These are phyloP conservation scores for Hydractinia echinata DNA, from an alignment of 30 jellyfish, hydroid and myxozoan genomes.

Conservation along the genomic window DNA sequence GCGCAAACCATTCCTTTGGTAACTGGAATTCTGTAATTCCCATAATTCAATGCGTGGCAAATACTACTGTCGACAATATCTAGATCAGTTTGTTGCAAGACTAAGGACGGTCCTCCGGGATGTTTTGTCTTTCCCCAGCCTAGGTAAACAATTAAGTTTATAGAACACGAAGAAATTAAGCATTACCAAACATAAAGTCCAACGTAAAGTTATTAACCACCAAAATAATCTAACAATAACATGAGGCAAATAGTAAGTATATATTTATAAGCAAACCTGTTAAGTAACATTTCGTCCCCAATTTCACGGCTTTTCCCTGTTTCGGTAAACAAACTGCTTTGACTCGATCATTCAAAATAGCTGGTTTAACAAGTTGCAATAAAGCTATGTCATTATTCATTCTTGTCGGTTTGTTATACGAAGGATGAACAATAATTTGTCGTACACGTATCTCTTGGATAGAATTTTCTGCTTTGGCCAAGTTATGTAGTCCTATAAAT, in stretches of 20 bases:
- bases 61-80: slow-evolving; percentile 6
- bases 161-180: no score
- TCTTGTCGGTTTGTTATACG: slow-evolving; percentile 2
- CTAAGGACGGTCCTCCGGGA: slow-evolving; percentile 5
- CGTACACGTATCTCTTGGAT: slow-evolving; percentile 9
- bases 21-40: background rate
- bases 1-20: slow-evolving; percentile 24
- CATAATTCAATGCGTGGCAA: slow-evolving; percentile 5
- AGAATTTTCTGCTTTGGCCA: slow-evolving; percentile 4
- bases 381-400: slow-evolving; percentile 25
- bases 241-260: no score
- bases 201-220: no score
- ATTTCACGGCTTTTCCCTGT: background rate
- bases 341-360: slow-evolving; percentile 17
- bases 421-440: background rate
- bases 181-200: no score
- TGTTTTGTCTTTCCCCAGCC: slow-evolving; percentile 29
- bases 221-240: no score
- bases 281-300: slow-evolving; percentile 20
- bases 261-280: background rate
- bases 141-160: background rate
- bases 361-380: slow-evolving; percentile 20
- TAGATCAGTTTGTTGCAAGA: slow-evolving; percentile 14
- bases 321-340: slow-evolving; percentile 17
- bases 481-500: slow-evolving; percentile 3